Evolutionary conservation across 2,888 invertebrate genomes (phyloP), one percentile per base, ranked within the genome.

Genomic region (Orthosia gracilis): DNA sequence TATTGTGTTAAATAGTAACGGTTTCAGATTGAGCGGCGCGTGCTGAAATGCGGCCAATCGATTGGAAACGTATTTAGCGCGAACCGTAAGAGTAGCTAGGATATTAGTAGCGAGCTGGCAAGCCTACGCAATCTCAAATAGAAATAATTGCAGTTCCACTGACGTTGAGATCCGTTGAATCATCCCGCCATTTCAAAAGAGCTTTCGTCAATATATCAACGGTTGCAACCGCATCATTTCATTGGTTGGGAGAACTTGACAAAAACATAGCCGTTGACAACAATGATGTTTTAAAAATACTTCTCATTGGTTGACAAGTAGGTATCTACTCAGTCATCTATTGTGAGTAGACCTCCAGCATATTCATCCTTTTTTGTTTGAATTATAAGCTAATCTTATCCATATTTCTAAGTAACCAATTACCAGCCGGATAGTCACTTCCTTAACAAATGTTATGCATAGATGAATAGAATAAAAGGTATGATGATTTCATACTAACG

Each of bases 31-130:
- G 91, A 91, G 86, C 90, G 87, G 94, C 92, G 92, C 95, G 95
- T 96, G 96, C 92, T 92, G 90, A 93, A 95, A 95, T 94, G 95
- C 95, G 94, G 93, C 92, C 93, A 94, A 93, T 94, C 92, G 93
- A 92, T 94, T 91, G 83, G 78, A 85, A 90, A 91, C 92, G 92
- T 91, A 94, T 93, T 94, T 94, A 94, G 94, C 91, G 86, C 88
- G 80, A 87, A 87, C 90, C 91, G 90, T 85, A 80, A 71, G 70
- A 75, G 69, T 67, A 74, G 63, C 70, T 70, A 68, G 73, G 78
- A 73, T 79, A 82, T 83, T 80, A 77, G 85, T 74, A 69, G 78
- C 65, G 13, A 76, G 45, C 69, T 73, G 63, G 73, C 71, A 72
- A 73, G 72, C 76, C 82, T 82, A 79, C 80, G 72, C 82, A 82